These are phyloP conservation scores for Hemaris fuciformis DNA, from an alignment of 2,888 invertebrate genomes.

Conservation along the genomic window DNA sequence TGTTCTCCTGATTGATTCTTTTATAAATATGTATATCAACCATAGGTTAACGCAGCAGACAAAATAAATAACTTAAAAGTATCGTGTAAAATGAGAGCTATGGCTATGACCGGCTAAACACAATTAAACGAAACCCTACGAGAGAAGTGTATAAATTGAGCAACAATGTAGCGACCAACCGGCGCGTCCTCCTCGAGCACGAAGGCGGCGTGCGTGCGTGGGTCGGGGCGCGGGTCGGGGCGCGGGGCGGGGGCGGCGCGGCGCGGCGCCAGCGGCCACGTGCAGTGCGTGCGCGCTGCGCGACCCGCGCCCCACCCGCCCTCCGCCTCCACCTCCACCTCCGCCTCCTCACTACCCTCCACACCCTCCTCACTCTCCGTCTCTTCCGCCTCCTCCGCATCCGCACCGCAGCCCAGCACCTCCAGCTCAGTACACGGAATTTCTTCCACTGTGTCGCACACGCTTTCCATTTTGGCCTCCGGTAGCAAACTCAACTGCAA, in stretches of 20 bases:
- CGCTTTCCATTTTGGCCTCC: background rate
- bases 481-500: constrained; percentile 1
- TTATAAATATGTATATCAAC: too few species aligned
- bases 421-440: constrained; percentile 2
- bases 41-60: too few species aligned
- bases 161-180: constrained; percentile 25
- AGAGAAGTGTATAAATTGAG: background rate
- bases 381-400: constrained; percentile 7
- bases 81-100: too few species aligned
- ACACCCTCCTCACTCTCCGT: constrained; percentile 10
- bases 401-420: background rate
- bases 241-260: constrained; percentile 1
- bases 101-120: too few species aligned
- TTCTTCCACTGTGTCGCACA: background rate
- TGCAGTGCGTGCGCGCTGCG: constrained; percentile 73
- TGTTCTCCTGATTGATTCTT: too few species aligned
- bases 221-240: constrained; percentile 17
- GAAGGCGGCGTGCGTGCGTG: constrained; percentile 23
- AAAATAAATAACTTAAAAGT: too few species aligned
- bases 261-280: constrained; percentile 62
- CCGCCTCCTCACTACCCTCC: constrained; percentile 11
- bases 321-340: constrained; percentile 20
- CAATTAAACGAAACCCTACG: background rate
- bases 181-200: constrained; percentile 52
- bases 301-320: constrained; percentile 32